Conservation (phyloP, 64 coral and sea anemone genomes). For the Montipora sp. region DNA sequence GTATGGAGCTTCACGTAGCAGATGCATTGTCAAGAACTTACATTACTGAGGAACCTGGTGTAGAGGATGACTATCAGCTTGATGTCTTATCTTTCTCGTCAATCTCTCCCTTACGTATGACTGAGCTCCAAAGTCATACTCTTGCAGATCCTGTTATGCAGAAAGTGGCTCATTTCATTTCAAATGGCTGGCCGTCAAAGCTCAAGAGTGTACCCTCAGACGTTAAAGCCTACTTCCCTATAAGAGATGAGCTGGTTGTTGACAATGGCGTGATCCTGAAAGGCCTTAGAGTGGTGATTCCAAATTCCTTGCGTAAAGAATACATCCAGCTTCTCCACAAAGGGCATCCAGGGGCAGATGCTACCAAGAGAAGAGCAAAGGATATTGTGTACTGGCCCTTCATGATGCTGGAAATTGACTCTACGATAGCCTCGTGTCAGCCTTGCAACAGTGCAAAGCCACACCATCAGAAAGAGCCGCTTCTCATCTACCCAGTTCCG, state of each 20-base stretch:
- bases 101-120: neutral
- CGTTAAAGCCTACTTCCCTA: neutral
- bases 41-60: neutral
- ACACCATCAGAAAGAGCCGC: conserved; percentile 16
- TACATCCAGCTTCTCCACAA: neutral
- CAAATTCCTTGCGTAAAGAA: neutral
- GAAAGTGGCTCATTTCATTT: neutral
- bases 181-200: conserved; percentile 2
- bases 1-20: neutral
- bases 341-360: neutral
- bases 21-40: neutral
- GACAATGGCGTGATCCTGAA: conserved; percentile 1
- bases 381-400: neutral
- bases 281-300: neutral
- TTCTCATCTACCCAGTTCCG: neutral
- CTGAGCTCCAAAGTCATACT: neutral
- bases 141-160: neutral
- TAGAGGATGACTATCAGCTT: neutral
- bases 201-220: neutral
- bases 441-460: neutral
- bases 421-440: neutral
- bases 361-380: neutral
- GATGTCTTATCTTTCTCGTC: neutral
- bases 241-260: neutral
- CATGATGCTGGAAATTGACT: neutral